Conservation (phyloP, 2,113 vertebrate genomes). For the Propithecus coquereli region DNA sequence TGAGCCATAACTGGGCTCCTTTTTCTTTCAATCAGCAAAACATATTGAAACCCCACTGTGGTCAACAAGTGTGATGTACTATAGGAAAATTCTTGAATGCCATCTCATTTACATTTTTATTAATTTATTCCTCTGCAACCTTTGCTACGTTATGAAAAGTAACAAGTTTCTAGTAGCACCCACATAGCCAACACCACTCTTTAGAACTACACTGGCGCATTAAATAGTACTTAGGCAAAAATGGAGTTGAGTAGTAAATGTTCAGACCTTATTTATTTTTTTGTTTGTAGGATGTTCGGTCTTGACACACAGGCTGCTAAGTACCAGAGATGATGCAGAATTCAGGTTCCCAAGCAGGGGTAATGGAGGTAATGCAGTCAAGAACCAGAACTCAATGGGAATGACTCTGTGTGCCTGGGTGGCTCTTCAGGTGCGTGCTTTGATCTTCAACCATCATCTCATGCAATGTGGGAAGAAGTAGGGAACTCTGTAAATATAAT, state of each 20-base stretch:
- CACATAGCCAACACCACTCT: background rate
- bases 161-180: background rate
- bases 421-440: background rate
- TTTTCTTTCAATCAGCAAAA: constrained; percentile 14
- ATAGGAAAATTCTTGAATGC: background rate
- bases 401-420: background rate
- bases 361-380: background rate
- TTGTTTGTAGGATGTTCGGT: background rate
- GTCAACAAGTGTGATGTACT: background rate
- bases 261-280: background rate
- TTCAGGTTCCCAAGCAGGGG: background rate
- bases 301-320: background rate
- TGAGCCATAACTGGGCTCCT: background rate
- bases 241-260: background rate
- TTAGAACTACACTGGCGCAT: background rate
- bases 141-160: background rate
- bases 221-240: background rate
- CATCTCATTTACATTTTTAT: background rate
- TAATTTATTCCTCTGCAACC: background rate
- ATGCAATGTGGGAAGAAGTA: background rate
- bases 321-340: background rate
- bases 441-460: background rate
- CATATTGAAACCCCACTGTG: background rate
- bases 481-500: constrained; percentile 22
- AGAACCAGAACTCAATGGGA: background rate